Evolutionary conservation across 2,888 invertebrate species (phyloP).

Genomic region (Tenthredo amoena): DNA sequence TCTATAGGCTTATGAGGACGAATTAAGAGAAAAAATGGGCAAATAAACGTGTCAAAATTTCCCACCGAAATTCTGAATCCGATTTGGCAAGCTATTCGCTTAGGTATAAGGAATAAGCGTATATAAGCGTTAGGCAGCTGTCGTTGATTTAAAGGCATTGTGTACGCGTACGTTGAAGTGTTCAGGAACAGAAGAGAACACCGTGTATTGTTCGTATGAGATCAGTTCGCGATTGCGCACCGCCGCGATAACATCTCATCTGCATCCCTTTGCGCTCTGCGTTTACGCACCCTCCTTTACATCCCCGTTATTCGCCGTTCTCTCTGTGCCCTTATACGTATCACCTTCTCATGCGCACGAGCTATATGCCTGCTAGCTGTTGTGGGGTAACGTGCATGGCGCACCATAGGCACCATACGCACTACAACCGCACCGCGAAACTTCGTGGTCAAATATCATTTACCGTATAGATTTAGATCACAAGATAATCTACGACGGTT

Average conservation of each 20-base stretch:
- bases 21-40: neutral
- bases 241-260: slow-evolving; percentile 76
- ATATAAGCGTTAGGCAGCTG: slow-evolving; percentile 75
- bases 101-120: slow-evolving; percentile 53
- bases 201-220: slow-evolving; percentile 75
- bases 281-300: slow-evolving; percentile 48
- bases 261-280: slow-evolving; percentile 70
- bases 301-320: slow-evolving; percentile 25
- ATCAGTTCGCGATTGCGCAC: slow-evolving; percentile 73
- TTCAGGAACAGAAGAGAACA: slow-evolving; percentile 75
- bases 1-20: neutral
- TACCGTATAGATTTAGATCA: slow-evolving; percentile 63
- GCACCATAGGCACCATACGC: neutral
- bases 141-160: slow-evolving; percentile 75
- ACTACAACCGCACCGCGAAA: slow-evolving; percentile 30
- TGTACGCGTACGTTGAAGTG: slow-evolving; percentile 74
- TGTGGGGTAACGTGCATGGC: slow-evolving; percentile 44
- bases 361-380: slow-evolving; percentile 25
- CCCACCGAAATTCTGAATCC: slow-evolving; percentile 6
- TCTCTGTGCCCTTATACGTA: slow-evolving; percentile 37
- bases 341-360: slow-evolving; percentile 49
- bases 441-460: slow-evolving; percentile 62
- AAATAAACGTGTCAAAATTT: neutral
- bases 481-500: slow-evolving; percentile 61
- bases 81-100: slow-evolving; percentile 3